Evolutionary conservation across 1,140 invertebrate species (phyloP), one percentile per base, ranked within the genome.

Genomic region (Bombus sylvicola): DNA sequence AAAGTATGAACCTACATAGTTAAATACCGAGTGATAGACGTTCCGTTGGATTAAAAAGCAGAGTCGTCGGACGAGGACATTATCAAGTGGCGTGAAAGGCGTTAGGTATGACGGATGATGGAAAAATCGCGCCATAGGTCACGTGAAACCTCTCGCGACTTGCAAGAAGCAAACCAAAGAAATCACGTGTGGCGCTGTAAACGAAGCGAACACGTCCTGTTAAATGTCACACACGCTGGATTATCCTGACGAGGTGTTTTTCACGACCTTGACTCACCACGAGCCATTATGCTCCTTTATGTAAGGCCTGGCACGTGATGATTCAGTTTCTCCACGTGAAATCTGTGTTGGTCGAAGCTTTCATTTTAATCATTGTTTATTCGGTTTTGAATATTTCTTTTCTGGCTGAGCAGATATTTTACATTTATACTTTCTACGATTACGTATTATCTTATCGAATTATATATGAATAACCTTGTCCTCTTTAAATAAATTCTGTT

Each of bases 151-250:
- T 62, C 4, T 43, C 15, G 83, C 76, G 69, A 79, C 71, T 72
- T 47, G n/a, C 75, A 2, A 28, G 43, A n/a, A 25, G 31, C 71
- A n/a, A 31, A 57, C n/a, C 13, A 4, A 13, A 69, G 34, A 53
- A 34, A 71, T 84, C 76, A 84, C 83, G 66, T 79, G 83, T 41
- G 6, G 41, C 64, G 39, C 13, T 10, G 3, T 22, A 25, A 41
- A 53, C 13, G n/a, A 9, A 22, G 28, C 6, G 37, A 83, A 53
- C 81, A 77, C 62, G 13, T 59, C 9, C 72, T n/a, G 71, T 62
- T 84, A 84, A 84, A 84, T 84, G 83, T 84, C 83, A 82, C 71
- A 59, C 28, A 25, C 76, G 47, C 43, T n/a, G 4, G 43, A 76
- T 76, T 76, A 69, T 76, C 43, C 43, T 34, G 13, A 8, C 47